Evolutionary conservation across 2,797 vertebrate genomes (phyloP).

Genomic region (Pogonophryne albipinna): DNA sequence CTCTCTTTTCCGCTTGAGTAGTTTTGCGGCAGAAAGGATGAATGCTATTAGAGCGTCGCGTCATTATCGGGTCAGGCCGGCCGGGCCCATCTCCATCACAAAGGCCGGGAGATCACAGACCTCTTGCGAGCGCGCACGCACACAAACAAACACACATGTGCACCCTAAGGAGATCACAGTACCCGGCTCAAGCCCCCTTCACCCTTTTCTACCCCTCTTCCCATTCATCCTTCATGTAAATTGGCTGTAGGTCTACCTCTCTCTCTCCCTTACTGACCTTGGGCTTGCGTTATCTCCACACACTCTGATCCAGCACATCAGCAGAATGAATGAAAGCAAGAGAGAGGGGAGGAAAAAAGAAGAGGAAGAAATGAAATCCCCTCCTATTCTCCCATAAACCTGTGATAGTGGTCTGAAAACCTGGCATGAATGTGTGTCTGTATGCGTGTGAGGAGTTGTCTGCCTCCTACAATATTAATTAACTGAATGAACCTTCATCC

Average conservation of each 20-base stretch:
- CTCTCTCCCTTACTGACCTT: constrained; percentile 90
- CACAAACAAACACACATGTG: constrained; percentile 30
- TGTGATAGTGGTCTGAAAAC: constrained; percentile 67
- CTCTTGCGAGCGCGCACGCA: constrained; percentile 56
- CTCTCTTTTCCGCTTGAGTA: constrained; percentile 82
- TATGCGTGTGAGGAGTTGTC: constrained; percentile 38
- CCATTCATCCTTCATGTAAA: constrained; percentile 84
- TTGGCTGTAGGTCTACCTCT: constrained; percentile 81
- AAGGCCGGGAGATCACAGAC: constrained; percentile 86
- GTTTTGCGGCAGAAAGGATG: constrained; percentile 83
- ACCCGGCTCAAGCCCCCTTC: constrained; percentile 51
- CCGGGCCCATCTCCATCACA: constrained; percentile 87
- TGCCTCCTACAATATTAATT: constrained; percentile 75
- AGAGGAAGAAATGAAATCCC: constrained; percentile 63
- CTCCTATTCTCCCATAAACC: constrained; percentile 68
- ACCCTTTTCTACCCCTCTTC: constrained; percentile 67
- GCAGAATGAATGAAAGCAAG: constrained; percentile 65
- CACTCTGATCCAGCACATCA: constrained; percentile 88
- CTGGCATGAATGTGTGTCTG: constrained; percentile 35
- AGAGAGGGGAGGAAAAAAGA: constrained; percentile 12
- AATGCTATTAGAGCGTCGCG: constrained; percentile 84
- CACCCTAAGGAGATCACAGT: constrained; percentile 80
- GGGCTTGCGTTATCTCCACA: constrained; percentile 91
- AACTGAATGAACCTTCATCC: constrained; percentile 57
- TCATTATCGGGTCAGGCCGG: constrained; percentile 85